Evolutionary conservation across 2,888 invertebrate species (phyloP).

Genomic region (Caenorhabditis sinica): DNA sequence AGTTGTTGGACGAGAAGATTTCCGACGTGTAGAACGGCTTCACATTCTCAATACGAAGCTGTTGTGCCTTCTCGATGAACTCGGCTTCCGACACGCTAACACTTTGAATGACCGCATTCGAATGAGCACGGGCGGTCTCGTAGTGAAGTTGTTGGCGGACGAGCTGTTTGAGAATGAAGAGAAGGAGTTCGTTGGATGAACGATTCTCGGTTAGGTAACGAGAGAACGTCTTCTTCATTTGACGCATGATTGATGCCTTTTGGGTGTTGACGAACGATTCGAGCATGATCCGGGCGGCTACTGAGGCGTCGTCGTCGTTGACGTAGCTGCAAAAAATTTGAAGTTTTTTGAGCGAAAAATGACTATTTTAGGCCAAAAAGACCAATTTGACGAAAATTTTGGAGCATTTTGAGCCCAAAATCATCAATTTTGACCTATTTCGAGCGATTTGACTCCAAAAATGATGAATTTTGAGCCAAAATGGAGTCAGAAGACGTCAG

Average conservation of each 20-base stretch:
- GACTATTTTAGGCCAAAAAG: too few species aligned
- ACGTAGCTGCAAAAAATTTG: slow-evolving; percentile 84
- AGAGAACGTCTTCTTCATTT: slow-evolving; percentile 92
- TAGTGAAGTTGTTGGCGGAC: slow-evolving; percentile 78
- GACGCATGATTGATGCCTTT: slow-evolving; percentile 97
- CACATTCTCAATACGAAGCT: slow-evolving; percentile 93
- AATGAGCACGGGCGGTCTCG: slow-evolving; percentile 69
- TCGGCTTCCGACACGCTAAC: slow-evolving; percentile 92
- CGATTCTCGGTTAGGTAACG: slow-evolving; percentile 94
- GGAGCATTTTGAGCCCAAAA: too few species aligned
- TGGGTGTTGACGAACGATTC: slow-evolving; percentile 99
- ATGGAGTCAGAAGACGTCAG: too few species aligned
- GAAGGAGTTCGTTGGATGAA: slow-evolving; percentile 95
- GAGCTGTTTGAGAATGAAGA: slow-evolving; percentile 95
- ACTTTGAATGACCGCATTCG: slow-evolving; percentile 81
- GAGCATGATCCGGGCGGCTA: slow-evolving; percentile 96
- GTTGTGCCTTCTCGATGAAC: slow-evolving; percentile 91
- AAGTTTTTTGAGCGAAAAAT: neutral
- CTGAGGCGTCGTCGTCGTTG: slow-evolving; percentile 94
- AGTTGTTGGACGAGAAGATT: slow-evolving; percentile 92
- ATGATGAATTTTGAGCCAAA: too few species aligned
- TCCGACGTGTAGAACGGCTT: slow-evolving; percentile 94
- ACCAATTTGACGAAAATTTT: too few species aligned
- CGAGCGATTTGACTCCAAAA: too few species aligned
- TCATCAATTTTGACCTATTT: too few species aligned